phyloP scores from a whole-genome alignment of 2,797 vertebrate species.

The Semotilus atromaculatus region DNA sequence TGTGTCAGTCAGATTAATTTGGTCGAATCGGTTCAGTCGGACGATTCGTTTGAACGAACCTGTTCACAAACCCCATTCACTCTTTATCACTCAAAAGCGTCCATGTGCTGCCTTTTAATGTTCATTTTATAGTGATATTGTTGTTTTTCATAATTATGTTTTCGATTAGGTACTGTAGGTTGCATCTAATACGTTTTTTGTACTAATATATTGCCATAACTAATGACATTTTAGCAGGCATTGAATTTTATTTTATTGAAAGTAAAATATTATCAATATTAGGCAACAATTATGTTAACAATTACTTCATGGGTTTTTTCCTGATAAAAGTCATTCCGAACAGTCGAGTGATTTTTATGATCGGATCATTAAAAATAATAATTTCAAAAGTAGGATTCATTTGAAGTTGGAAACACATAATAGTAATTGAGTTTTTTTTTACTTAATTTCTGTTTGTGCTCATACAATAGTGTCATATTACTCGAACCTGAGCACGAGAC shows the following conservation, averaged over 20 bases:
- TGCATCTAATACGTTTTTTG: background rate
- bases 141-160: background rate
- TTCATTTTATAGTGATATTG: background rate
- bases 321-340: no score
- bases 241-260: background rate
- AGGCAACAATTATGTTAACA: background rate
- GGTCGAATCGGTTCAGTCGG: background rate
- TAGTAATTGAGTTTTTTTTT: background rate
- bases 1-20: background rate
- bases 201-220: background rate
- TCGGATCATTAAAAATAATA: background rate
- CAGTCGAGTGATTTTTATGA: background rate
- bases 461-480: conserved; percentile 13
- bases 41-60: conserved; percentile 5
- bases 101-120: background rate
- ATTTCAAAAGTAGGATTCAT: background rate
- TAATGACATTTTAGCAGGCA: background rate
- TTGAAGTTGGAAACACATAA: background rate
- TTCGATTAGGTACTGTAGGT: no score
- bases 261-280: background rate
- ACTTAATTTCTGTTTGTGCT: background rate
- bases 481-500: conserved; percentile 17
- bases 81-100: background rate
- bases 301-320: background rate
- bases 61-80: background rate